Conservation (phyloP, 1,140 invertebrate species). For the Papilio xuthus region DNA sequence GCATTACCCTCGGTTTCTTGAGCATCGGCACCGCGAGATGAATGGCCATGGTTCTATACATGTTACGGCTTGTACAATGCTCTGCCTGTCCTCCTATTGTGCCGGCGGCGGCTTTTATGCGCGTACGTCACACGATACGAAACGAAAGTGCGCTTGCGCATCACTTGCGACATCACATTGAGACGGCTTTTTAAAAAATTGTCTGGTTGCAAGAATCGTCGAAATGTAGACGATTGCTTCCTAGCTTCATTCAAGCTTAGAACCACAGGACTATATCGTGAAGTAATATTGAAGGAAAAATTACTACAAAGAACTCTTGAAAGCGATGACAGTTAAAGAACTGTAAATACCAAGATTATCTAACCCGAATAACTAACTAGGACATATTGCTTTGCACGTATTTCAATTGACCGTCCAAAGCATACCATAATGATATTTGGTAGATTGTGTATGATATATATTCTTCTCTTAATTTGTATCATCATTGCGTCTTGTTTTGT, state of each 20-base stretch:
- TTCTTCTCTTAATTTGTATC: background rate
- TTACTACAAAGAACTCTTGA: no score
- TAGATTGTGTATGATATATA: background rate
- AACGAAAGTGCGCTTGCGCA: conserved; percentile 21
- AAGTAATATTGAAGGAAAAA: no score
- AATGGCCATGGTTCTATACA: conserved; percentile 62
- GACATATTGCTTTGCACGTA: no score
- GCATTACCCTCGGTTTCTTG: conserved; percentile 59
- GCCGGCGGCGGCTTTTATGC: conserved; percentile 68
- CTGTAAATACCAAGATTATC: no score
- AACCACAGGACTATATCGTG: no score
- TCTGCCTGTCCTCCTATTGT: conserved; percentile 67
- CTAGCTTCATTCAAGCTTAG: no score
- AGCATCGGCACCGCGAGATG: conserved; percentile 60
- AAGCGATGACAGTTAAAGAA: no score
- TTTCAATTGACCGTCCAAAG: background rate
- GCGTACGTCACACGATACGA: conserved; percentile 65
- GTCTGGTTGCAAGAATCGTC: no score
- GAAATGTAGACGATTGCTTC: no score
- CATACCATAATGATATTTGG: background rate
- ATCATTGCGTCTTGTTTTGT: background rate
- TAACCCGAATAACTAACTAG: no score
- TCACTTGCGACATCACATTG: background rate
- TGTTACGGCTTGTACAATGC: conserved; percentile 60
- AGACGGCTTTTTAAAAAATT: background rate